A percentile compares a stretch with the other conserved stretches of the same genome.
Conservation (phyloP, 2,797 vertebrate species). For the Malurus splendens region DNA sequence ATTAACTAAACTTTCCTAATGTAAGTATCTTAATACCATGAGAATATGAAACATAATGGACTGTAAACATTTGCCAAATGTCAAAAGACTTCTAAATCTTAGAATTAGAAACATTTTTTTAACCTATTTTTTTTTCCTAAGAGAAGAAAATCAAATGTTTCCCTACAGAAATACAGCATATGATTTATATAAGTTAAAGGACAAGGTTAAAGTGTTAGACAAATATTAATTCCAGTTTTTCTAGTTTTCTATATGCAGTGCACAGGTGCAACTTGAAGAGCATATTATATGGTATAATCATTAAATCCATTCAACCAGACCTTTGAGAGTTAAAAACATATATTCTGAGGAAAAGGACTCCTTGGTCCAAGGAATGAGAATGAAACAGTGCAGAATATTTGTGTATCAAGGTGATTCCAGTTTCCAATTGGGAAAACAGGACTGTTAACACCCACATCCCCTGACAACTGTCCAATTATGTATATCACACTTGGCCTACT, state of each 20-base stretch:
- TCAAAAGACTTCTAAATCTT: constrained; percentile 30
- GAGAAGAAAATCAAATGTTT: constrained; percentile 49
- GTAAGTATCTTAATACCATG: not conserved
- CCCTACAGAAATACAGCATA: constrained; percentile 42
- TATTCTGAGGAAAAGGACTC: constrained; percentile 77
- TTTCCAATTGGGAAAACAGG: constrained; percentile 83
- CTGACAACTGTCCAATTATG: constrained; percentile 98
- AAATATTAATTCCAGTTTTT: constrained; percentile 79
- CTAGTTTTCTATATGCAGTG: constrained; percentile 77
- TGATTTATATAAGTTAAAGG: constrained; percentile 72
- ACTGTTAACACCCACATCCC: constrained; percentile 88
- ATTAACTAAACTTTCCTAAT: not conserved
- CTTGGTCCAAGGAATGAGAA: constrained; percentile 77
- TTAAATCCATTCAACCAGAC: constrained; percentile 81
- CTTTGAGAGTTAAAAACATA: constrained; percentile 85
- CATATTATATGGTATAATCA: constrained; percentile 81
- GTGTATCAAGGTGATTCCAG: constrained; percentile 84
- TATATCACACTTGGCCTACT: constrained; percentile 94
- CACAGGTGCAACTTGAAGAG: constrained; percentile 79
- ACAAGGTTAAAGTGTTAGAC: constrained; percentile 79
- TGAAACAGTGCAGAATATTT: constrained; percentile 79
- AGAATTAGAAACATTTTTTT: constrained; percentile 30
- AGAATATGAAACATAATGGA: not conserved
- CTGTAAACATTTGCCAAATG: not conserved
- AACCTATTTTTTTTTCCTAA: not conserved